phyloP scores from a whole-genome alignment of 2,797 vertebrate species.

The Bovichtus diacanthus region DNA sequence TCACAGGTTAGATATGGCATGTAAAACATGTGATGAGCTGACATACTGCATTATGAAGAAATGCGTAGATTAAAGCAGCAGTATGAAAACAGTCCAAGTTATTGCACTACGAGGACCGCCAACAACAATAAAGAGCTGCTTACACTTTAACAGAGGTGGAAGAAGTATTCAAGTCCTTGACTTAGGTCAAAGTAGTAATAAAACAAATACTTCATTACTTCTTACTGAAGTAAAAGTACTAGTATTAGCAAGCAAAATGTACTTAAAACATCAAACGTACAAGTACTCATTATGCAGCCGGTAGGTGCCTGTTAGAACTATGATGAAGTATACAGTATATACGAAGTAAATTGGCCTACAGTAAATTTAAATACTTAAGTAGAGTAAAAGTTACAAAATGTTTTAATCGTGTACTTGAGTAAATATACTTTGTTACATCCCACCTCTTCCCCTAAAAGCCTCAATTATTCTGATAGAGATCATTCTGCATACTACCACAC shows the following conservation, averaged over 20 bases:
- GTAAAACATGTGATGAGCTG: background rate
- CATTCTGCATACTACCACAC: background rate
- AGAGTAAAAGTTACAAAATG: no score
- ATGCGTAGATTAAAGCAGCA: background rate
- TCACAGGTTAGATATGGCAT: background rate
- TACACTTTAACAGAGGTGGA: background rate
- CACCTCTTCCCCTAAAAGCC: background rate
- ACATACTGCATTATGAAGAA: background rate
- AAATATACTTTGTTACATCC: background rate
- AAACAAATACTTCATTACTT: background rate
- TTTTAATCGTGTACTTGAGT: no score
- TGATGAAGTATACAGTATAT: no score
- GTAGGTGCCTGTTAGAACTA: background rate
- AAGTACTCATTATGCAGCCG: background rate
- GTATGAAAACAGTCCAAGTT: background rate
- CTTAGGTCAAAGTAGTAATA: background rate
- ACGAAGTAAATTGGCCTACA: no score
- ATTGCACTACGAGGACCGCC: background rate
- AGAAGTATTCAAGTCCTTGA: no score
- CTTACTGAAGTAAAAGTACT: background rate
- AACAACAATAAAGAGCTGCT: background rate
- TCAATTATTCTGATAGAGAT: background rate
- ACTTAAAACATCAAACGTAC: background rate
- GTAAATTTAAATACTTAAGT: no score
- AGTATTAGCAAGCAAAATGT: background rate